phyloP scores from a whole-genome alignment of 2,113 vertebrate species.

The Rhegmatorhina hoffmannsi region DNA sequence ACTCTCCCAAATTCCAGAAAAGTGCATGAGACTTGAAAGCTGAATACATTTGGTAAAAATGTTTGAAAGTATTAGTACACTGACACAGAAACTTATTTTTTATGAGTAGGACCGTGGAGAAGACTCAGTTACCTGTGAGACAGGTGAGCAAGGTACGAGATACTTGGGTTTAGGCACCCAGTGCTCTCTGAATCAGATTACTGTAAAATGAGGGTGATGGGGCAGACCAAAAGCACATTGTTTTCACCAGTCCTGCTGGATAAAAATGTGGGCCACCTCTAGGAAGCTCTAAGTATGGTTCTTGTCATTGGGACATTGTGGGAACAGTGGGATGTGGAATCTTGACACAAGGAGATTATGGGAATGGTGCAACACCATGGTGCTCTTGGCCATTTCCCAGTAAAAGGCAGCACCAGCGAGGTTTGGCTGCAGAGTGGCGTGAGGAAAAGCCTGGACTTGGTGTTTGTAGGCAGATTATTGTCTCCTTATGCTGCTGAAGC shows the following conservation, averaged over 20 bases:
- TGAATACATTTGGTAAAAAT: not conserved
- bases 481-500: not conserved
- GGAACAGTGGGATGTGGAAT: not conserved
- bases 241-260: not conserved
- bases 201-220: not conserved
- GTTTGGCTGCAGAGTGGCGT: not conserved
- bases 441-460: not conserved
- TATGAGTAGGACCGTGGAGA: not conserved
- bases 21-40: not conserved
- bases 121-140: not conserved
- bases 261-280: not conserved
- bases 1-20: not conserved
- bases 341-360: fast-evolving
- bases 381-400: not conserved
- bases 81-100: not conserved
- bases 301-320: not conserved
- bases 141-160: not conserved
- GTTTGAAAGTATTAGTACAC: not conserved
- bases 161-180: not conserved
- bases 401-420: not conserved
- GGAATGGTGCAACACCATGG: not conserved
- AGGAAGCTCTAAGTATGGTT: not conserved
- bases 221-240: not conserved
- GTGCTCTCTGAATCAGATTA: not conserved
- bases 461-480: not conserved